Base-by-base conservation (phyloP, 1,140 invertebrate genomes). In the Drosophila asahinai region DNA sequence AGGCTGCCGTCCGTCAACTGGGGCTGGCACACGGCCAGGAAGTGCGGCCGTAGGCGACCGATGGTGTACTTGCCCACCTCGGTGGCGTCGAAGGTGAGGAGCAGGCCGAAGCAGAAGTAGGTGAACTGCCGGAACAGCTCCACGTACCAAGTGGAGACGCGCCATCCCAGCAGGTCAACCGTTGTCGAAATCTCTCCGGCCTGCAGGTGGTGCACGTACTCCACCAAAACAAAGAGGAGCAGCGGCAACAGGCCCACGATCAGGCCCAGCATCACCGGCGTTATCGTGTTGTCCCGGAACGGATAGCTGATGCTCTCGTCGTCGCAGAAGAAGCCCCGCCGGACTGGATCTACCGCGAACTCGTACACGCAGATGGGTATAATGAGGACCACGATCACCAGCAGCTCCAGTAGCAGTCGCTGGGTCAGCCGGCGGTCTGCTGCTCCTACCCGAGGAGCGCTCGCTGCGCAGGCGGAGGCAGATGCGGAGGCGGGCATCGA, bases 291-390 rank as follows among this genome's bases (percentile, higher is more conserved):
- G 1, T 94, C 93, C 61, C 95, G 94, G 91, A 95, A 97, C 8
- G 98, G 98, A 93, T 99, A 97, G 66, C 95, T 95, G 49, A 99
- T 95, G 49, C 97, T 97, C 91, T 99, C 97, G 94, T 99, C 98
- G 92, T 98, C 96, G 94, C 98, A 99, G 93, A 97, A 99, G 94
- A 99, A 99, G 22, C 98, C 98, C 58, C 98, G 94, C 54, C 97
- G 94, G 93, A 96, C 98, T 0, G 98, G 97, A 47, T 95, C 93
- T 8, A 96, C 96, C 92, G 95, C 96, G 8, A 97, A 92, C 92
- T 95, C 97, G 79, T 96, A 96, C 68, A 95, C 94, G 54, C 97
- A 93, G 65, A 97, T 95, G 8, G 95, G 94, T 76, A 97, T 82
- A 0, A 71, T 0, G 6, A 92, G 78, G 14, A 90, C 57, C 22